phyloP scores from a whole-genome alignment of 2,113 vertebrate genomes.

The Cheirogaleus medius region DNA sequence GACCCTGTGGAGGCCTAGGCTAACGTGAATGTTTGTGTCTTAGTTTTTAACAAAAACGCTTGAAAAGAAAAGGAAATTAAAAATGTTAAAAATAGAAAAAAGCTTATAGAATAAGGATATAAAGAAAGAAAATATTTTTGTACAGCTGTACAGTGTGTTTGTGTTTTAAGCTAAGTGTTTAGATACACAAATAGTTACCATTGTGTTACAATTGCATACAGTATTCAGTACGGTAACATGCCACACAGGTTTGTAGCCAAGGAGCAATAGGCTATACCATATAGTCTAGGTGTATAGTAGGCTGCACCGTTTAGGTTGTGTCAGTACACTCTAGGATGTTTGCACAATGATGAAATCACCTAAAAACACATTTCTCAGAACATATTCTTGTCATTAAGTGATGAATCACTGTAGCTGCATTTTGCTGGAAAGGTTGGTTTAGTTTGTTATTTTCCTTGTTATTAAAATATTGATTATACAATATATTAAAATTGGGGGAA shows the following conservation, averaged over 20 bases:
- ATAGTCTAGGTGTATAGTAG: neutral
- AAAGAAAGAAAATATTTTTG: neutral
- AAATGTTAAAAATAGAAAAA: neutral
- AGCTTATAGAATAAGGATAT: neutral
- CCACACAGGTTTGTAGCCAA: neutral
- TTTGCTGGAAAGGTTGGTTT: neutral
- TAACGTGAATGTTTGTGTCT: neutral
- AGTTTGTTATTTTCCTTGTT: conserved; percentile 43
- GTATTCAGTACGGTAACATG: neutral
- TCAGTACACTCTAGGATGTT: neutral
- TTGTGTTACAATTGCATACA: neutral
- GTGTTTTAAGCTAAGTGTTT: neutral
- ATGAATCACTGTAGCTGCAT: neutral
- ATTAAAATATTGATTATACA: conserved; percentile 4
- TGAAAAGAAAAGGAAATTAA: neutral
- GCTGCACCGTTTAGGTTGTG: neutral
- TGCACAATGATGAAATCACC: neutral
- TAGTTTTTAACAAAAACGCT: neutral
- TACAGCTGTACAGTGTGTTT: neutral
- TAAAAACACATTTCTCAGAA: neutral
- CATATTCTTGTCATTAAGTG: neutral
- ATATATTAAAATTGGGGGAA: neutral
- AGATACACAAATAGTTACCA: neutral
- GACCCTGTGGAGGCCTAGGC: neutral
- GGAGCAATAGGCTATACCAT: neutral